Percentiles rank a stretch among this genome's conserved stretches.
Evolutionary conservation across 1,140 invertebrate genomes (phyloP).

Genomic region (Drosophila watanabei): DNA sequence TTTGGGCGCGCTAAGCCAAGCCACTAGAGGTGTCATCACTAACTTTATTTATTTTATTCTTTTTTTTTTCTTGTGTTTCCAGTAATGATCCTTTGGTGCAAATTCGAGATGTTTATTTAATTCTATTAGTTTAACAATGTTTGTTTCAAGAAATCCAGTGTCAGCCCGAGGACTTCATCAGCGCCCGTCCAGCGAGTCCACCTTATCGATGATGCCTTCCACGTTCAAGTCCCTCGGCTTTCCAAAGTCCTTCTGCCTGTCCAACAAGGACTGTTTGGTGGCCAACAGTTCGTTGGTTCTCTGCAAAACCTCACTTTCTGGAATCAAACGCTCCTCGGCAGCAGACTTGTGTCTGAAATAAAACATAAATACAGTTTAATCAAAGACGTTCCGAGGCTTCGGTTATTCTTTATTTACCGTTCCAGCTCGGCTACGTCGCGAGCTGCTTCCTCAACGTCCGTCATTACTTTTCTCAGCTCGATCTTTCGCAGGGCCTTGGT

Average conservation of each 20-base stretch:
- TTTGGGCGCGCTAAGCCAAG: neutral
- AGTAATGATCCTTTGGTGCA: slow-evolving; percentile 8
- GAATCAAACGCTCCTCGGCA: slow-evolving; percentile 49
- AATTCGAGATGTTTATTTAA: slow-evolving; percentile 34
- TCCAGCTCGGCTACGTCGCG: slow-evolving; percentile 31
- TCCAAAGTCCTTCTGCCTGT: neutral
- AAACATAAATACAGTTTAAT: neutral
- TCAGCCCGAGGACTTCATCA: slow-evolving; percentile 16
- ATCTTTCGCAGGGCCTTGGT: slow-evolving; percentile 32
- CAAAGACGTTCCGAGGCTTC: too few species aligned
- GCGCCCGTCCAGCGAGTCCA: slow-evolving; percentile 21
- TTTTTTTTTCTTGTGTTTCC: neutral
- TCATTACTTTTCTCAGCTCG: slow-evolving; percentile 40
- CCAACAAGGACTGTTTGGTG: neutral
- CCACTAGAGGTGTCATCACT: neutral
- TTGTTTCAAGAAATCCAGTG: slow-evolving; percentile 63
- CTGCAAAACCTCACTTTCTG: slow-evolving; percentile 35
- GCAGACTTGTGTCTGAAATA: slow-evolving; percentile 46
- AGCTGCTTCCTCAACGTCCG: slow-evolving; percentile 18
- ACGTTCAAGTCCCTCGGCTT: neutral
- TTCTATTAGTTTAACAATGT: slow-evolving; percentile 55
- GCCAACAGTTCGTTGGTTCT: neutral
- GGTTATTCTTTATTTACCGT: neutral
- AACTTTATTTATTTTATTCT: neutral
- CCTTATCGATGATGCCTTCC: slow-evolving; percentile 7